Conservation (phyloP, 2,797 vertebrate genomes). For the Xerus rutilus region DNA sequence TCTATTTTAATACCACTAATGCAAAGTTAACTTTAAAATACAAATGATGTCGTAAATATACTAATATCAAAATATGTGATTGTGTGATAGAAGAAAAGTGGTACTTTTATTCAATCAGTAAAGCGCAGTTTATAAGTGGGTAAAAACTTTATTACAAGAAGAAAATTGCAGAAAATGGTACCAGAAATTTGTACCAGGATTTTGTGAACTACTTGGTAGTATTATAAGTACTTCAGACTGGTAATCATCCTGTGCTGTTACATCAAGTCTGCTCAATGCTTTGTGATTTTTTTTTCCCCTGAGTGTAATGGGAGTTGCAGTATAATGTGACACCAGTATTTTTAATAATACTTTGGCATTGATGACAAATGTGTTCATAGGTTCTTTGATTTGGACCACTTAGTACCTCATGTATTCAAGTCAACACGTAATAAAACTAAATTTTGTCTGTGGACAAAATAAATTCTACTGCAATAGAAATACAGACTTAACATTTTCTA, state of each 20-base stretch:
- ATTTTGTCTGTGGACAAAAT: constrained; percentile 50
- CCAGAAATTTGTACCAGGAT: neutral
- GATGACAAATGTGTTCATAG: neutral
- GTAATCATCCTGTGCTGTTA: neutral
- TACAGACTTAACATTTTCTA: neutral
- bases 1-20: constrained; percentile 56
- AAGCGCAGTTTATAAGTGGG: neutral
- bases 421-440: constrained; percentile 7
- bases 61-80: constrained; percentile 15
- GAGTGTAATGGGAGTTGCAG: neutral
- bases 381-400: neutral
- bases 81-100: neutral
- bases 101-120: neutral
- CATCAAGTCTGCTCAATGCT: neutral
- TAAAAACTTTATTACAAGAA: neutral
- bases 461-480: neutral
- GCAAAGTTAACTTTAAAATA: constrained; percentile 40
- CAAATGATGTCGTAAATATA: constrained; percentile 8
- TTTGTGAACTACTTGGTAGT: neutral
- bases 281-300: neutral
- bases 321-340: neutral
- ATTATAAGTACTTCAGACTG: neutral
- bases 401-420: neutral
- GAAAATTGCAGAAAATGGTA: neutral
- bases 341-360: neutral